Evolutionary conservation across 2,113 vertebrate genomes (phyloP), one percentile per base, ranked within the genome.

Genomic region (Scatophagus argus): DNA sequence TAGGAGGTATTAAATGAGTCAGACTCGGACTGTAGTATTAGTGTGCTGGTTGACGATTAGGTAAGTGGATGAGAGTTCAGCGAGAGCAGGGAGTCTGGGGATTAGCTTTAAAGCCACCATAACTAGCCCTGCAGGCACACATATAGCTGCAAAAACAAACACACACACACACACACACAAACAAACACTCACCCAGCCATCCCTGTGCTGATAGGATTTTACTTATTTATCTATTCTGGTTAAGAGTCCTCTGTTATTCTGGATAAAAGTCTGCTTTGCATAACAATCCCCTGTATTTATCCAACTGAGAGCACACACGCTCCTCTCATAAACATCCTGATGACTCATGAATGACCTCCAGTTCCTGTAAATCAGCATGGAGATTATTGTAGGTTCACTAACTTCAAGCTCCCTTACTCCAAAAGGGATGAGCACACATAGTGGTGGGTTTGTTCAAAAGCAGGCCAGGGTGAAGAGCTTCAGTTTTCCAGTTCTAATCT

Each of bases 1-100:
- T 44, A 43, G 43, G 59, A 47, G 56, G 56, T 65, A 70, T 90
- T 73, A 79, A 63, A 67, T 87, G 76, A 84, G 59, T 74, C 83
- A 58, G 56, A 86, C 59, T 69, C 82, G 60, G 56, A 56, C 27
- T 27, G 46, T 10, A 58, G 75, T 3, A 77, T 91, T 83, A 87
- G 8, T 13, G 56, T 46, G 5, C 46, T 59, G 72, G 82, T 74
- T 81, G 62, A 84, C 74, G 2, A 38, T 89, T 88, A 58, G 87
- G 82, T 91, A 92, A 91, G 78, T 90, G 83, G 89, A 90, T 90
- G 41, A 91, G 66, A 71, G 78, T 64, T 49, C 14, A 11, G 60
- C 23, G 60, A 77, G 67, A 72, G 66, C 55, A 39, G 72, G 72
- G 77, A 86, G 79, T 77, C 21, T 27, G 13, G 54, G 78, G 91